Base-by-base conservation (phyloP, 2,888 invertebrate genomes). In the Conus canariensis region DNA sequence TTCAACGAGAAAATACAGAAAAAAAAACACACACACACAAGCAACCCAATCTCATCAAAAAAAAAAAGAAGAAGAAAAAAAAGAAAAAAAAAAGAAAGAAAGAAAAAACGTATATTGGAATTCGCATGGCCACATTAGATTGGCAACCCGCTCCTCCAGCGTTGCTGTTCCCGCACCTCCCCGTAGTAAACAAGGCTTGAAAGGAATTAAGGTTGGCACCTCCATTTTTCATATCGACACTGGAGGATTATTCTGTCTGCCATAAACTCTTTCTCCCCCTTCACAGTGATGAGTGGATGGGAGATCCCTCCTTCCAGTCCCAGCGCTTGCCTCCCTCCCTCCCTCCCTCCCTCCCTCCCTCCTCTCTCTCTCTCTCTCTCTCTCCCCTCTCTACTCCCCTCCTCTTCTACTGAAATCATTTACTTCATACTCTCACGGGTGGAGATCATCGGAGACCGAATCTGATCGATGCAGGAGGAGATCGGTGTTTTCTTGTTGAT, bases 211-310 rank as follows among this genome's bases (percentile, higher is more conserved):
- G 64, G 30, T 30, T 64, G 86, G 60, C 86, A 86, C 64, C 67
- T 86, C 25, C 64, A 86, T 86, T 86, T 86, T 86, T 86, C 86
- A 86, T 86, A 86, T 86, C 86, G 86, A 64, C 60, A 86, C 12
- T 86, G 25, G 5, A 19, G 86, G 86, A 86, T 86, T 86, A 86
- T 86, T 64, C 64, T 86, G 86, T 67, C 86, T 86, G 86, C 64
- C 86, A 64, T 86, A 86, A 86, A 86, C 86, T 67, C 45, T 14
- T 86, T 86, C 67, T 45, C 45, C 60, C 45, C 14, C n/a, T 58
- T 85, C 85, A 64, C 9, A 30, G 30, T 86, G 60, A 86, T 86
- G 64, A 67, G 59, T 6, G 86, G 67, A 64, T 7, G 67, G n/a
- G 19, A 22, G 25, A 83, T 58, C 22, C 10, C 25, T 30, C 30